Conservation (phyloP, 1,140 invertebrate genomes). For the Gerris buenoi region DNA sequence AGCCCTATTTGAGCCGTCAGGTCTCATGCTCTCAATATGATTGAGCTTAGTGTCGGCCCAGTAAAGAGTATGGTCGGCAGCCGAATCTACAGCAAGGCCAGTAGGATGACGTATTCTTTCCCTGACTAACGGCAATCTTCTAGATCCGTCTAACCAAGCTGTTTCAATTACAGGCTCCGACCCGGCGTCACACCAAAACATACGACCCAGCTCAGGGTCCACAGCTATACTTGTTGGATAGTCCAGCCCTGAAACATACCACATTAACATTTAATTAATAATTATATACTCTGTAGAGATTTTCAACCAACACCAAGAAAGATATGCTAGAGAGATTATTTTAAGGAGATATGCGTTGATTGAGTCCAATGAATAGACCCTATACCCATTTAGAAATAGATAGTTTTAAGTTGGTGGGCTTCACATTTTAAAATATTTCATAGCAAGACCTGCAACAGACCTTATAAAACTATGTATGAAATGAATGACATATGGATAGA, state of each 20-base stretch:
- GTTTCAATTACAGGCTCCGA: conserved; percentile 70
- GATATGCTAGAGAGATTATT: too few relatives aligned
- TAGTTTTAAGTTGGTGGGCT: too few relatives aligned
- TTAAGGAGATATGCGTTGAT: too few relatives aligned
- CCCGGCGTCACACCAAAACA: conserved; percentile 83
- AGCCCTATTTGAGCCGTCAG: conserved; percentile 64
- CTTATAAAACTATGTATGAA: too few relatives aligned
- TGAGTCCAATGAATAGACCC: too few relatives aligned
- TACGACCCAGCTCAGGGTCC: conserved; percentile 66
- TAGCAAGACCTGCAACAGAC: too few relatives aligned
- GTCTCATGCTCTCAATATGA: conserved; percentile 74
- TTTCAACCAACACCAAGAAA: too few relatives aligned
- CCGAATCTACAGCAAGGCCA: conserved; percentile 76
- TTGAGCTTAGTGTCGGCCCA: conserved; percentile 93
- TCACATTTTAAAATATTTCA: too few relatives aligned
- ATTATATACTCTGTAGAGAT: too few relatives aligned
- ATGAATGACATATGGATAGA: too few relatives aligned
- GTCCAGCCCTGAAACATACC: conserved; percentile 53
- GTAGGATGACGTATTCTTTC: conserved; percentile 68
- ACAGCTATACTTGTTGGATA: conserved; percentile 72
- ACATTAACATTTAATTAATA: too few relatives aligned
- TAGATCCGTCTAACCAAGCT: conserved; percentile 90
- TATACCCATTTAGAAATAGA: too few relatives aligned
- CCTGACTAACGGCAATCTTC: conserved; percentile 59
- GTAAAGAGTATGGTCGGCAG: conserved; percentile 76